Conservation (phyloP, 2,113 vertebrate species). For the Rhodinocichla rosea region DNA sequence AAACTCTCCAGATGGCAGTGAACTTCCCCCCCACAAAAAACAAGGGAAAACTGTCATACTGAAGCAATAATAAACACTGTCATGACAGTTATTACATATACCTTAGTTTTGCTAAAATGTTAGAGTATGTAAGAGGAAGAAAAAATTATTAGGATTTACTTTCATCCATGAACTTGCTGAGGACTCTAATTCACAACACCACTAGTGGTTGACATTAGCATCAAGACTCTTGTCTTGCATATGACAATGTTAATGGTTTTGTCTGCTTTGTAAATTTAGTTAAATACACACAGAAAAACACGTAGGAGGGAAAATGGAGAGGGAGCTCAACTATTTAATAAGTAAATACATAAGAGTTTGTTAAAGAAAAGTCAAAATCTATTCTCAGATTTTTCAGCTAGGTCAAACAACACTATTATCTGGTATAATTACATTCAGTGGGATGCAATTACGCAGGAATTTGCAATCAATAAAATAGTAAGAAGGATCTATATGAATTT, state of each 20-base stretch:
- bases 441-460: not conserved
- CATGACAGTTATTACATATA: not conserved
- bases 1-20: not conserved
- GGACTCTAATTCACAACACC: not conserved
- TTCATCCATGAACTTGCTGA: not conserved
- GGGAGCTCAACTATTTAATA: not conserved
- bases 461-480: not conserved
- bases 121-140: not conserved
- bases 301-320: not conserved
- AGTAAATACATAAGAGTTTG: not conserved
- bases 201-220: not conserved
- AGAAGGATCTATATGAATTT: not conserved
- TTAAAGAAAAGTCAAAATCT: not conserved
- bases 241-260: not conserved
- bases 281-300: not conserved
- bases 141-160: not conserved
- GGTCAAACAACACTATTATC: not conserved
- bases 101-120: not conserved
- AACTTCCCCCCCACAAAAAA: fast-evolving
- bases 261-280: not conserved
- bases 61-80: not conserved
- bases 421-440: not conserved
- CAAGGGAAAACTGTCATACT: not conserved
- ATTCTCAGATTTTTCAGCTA: not conserved
- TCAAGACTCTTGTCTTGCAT: not conserved